A percentile compares a stretch with the other conserved stretches of the same genome.
Evolutionary conservation across 2,797 vertebrate species (phyloP).

Genomic region (Hapalemur alaotrensis): DNA sequence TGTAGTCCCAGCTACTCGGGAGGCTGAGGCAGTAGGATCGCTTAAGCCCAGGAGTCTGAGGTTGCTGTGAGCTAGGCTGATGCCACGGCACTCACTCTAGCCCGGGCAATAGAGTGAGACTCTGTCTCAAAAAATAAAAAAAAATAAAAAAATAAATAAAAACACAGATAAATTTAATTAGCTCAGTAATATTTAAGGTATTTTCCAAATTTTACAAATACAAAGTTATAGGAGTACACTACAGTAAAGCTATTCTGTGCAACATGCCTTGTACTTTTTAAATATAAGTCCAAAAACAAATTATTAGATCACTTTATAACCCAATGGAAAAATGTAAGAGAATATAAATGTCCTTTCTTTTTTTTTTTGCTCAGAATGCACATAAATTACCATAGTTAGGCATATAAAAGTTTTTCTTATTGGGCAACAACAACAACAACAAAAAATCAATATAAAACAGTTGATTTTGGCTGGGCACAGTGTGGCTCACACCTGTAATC

Average conservation of each 20-base stretch:
- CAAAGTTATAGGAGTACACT: neutral
- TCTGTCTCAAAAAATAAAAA: no score
- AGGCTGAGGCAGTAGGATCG: neutral
- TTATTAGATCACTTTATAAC: neutral
- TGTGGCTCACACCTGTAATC: no score
- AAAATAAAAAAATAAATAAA: no score
- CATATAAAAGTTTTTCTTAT: neutral
- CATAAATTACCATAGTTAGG: neutral
- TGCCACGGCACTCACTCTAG: no score
- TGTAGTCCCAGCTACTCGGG: neutral
- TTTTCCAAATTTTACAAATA: neutral
- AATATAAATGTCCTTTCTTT: neutral
- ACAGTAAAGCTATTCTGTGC: neutral
- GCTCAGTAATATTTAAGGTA: neutral
- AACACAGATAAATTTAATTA: neutral
- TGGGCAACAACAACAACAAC: neutral
- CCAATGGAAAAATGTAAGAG: neutral
- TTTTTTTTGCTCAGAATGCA: neutral
- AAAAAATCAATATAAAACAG: neutral
- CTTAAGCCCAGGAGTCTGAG: neutral
- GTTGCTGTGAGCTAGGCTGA: no score
- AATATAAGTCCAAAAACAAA: neutral
- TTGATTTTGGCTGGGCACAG: neutral
- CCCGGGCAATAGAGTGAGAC: no score
- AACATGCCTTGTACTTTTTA: neutral